Evolutionary conservation across 2,888 invertebrate genomes (phyloP).

Genomic region (Coecobrya sp.): DNA sequence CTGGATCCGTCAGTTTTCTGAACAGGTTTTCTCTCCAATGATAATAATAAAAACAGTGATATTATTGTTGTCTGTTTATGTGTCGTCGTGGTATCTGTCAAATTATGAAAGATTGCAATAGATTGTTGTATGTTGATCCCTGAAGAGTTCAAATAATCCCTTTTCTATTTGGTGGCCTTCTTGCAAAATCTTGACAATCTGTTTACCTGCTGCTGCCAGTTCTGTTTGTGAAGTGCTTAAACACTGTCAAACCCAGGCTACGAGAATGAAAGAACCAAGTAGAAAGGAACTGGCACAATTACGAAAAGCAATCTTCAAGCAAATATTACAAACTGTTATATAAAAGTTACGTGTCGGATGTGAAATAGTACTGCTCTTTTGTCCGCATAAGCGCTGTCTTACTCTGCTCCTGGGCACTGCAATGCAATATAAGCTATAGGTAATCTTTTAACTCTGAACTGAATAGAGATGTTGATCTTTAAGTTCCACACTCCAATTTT

Average conservation of each 20-base stretch:
- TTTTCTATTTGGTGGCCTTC: constrained; percentile 24
- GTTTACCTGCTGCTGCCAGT: constrained; percentile 39
- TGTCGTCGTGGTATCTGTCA: neutral
- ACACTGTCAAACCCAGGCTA: constrained; percentile 13
- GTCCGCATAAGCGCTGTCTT: neutral
- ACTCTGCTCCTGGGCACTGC: neutral
- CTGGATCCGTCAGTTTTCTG: too few relatives aligned
- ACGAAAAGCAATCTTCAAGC: neutral
- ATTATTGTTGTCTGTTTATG: neutral
- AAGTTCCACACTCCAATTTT: neutral
- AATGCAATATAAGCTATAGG: too few relatives aligned
- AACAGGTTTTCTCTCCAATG: too few relatives aligned
- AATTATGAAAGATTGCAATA: neutral
- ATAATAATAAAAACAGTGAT: too few relatives aligned
- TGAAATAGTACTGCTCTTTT: neutral
- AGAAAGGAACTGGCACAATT: neutral
- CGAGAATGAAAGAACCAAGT: neutral
- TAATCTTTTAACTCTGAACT: neutral
- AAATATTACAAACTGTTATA: neutral
- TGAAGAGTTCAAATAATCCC: constrained; percentile 45
- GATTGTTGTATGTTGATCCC: neutral
- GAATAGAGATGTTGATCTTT: neutral
- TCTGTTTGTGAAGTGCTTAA: neutral
- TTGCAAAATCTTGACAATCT: constrained; percentile 22
- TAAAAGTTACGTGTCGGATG: neutral